These are phyloP conservation scores for Psittacula cyanocephala DNA, from an alignment of 2,113 vertebrate genomes.

Conservation along the genomic window DNA sequence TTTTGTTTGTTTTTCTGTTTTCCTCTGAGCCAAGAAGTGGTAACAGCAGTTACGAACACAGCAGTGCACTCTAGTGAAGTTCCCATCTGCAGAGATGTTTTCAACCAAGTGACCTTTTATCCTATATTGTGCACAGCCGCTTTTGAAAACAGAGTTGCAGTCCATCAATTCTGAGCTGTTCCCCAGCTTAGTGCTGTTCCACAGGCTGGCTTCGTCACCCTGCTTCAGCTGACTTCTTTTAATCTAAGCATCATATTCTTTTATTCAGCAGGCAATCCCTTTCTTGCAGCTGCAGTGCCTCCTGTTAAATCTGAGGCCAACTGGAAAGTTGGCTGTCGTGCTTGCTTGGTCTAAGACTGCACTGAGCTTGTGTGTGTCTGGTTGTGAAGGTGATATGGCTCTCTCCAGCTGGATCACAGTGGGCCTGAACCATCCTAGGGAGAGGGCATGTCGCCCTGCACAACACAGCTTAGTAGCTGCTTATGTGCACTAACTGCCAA, in stretches of 20 bases:
- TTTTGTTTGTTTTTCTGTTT: background rate
- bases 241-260: background rate
- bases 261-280: background rate
- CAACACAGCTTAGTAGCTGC: background rate
- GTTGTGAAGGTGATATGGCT: background rate
- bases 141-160: background rate
- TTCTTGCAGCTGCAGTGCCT: background rate
- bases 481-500: background rate
- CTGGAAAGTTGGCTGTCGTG: background rate
- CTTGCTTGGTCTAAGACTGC: background rate
- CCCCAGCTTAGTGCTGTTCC: background rate
- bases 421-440: background rate
- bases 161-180: background rate
- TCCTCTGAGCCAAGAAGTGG: background rate
- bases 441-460: accelerated
- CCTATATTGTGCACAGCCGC: background rate
- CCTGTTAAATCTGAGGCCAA: background rate
- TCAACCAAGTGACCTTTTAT: background rate
- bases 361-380: background rate
- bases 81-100: background rate
- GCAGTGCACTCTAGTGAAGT: background rate
- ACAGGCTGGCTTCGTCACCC: background rate
- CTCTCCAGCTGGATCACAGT: background rate
- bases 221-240: background rate
- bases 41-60: background rate